These are phyloP conservation scores for Melanostoma mellinum DNA, from an alignment of 2,888 invertebrate species.

Conservation along the genomic window DNA sequence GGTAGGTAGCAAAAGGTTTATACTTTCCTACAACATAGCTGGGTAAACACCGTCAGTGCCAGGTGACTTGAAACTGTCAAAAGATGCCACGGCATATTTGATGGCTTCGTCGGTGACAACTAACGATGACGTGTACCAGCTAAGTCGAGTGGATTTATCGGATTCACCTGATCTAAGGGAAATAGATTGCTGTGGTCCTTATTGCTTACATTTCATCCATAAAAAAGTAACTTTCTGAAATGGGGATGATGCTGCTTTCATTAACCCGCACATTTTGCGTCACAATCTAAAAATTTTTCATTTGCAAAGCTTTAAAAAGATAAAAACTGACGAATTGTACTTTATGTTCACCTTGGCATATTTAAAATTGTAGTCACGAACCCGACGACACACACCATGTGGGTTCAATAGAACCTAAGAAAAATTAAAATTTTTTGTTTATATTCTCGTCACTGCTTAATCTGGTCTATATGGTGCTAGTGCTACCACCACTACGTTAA, in stretches of 20 bases:
- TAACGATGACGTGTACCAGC: too few species aligned
- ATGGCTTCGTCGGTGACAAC: too few species aligned
- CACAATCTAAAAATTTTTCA: slow-evolving; percentile 9
- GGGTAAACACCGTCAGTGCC: too few species aligned
- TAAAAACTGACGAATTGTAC: not conserved
- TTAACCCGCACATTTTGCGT: slow-evolving; percentile 49
- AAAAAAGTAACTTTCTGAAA: too few species aligned
- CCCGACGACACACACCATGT: slow-evolving; percentile 14
- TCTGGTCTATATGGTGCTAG: slow-evolving; percentile 22
- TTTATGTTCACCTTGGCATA: slow-evolving; percentile 30
- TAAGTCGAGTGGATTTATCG: too few species aligned
- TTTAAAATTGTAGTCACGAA: slow-evolving; percentile 26
- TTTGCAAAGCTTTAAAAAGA: not conserved
- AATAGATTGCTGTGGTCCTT: too few species aligned
- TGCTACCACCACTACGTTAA: slow-evolving; percentile 8
- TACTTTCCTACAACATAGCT: too few species aligned
- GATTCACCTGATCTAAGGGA: too few species aligned
- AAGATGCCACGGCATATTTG: too few species aligned
- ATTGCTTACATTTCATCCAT: too few species aligned
- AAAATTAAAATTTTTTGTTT: slow-evolving; percentile 55
- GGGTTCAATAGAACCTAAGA: slow-evolving; percentile 60
- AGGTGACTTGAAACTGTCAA: too few species aligned
- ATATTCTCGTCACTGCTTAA: slow-evolving; percentile 42
- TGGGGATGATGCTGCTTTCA: not conserved
- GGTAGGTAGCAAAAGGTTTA: too few species aligned